Conservation (phyloP, 2,888 invertebrate genomes). For the Leptinotarsa peninsularis region DNA sequence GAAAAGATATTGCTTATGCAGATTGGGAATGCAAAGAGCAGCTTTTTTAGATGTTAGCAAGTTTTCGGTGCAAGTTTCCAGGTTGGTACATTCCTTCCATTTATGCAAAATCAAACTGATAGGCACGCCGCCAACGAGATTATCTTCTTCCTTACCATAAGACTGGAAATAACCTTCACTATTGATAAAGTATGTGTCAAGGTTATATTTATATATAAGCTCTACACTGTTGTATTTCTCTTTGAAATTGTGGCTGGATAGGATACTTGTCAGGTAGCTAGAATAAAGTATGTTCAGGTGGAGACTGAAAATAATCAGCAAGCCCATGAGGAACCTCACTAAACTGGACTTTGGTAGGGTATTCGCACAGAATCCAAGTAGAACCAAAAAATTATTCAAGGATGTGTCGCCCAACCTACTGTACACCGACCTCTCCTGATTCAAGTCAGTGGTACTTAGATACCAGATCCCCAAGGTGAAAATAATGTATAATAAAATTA, state of each 20-base stretch:
- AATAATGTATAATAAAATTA: slow-evolving; percentile 28
- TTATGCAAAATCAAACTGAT: slow-evolving; percentile 30
- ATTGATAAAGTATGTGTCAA: slow-evolving; percentile 51
- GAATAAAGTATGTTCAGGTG: slow-evolving; percentile 53
- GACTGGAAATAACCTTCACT: slow-evolving; percentile 48
- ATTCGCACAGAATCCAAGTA: slow-evolving; percentile 48
- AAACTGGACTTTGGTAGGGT: slow-evolving; percentile 48
- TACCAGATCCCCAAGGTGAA: slow-evolving; percentile 35
- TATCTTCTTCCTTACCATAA: slow-evolving; percentile 20
- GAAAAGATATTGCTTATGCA: slow-evolving; percentile 55
- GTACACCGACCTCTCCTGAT: slow-evolving; percentile 34
- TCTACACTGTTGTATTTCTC: slow-evolving; percentile 53
- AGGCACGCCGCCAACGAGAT: slow-evolving; percentile 32
- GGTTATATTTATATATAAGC: slow-evolving; percentile 51
- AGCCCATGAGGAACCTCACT: slow-evolving; percentile 48
- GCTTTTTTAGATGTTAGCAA: slow-evolving; percentile 49
- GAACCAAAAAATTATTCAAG: slow-evolving; percentile 46
- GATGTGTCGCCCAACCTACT: slow-evolving; percentile 38
- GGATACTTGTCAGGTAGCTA: slow-evolving; percentile 53
- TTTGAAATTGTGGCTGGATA: slow-evolving; percentile 51
- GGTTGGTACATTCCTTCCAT: slow-evolving; percentile 48
- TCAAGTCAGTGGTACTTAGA: slow-evolving; percentile 18
- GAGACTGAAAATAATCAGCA: slow-evolving; percentile 52
- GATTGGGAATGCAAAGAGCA: slow-evolving; percentile 54
- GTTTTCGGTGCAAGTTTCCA: slow-evolving; percentile 49